Conservation (phyloP, 2,797 vertebrate species). For the Cephalopachus bancanus region DNA sequence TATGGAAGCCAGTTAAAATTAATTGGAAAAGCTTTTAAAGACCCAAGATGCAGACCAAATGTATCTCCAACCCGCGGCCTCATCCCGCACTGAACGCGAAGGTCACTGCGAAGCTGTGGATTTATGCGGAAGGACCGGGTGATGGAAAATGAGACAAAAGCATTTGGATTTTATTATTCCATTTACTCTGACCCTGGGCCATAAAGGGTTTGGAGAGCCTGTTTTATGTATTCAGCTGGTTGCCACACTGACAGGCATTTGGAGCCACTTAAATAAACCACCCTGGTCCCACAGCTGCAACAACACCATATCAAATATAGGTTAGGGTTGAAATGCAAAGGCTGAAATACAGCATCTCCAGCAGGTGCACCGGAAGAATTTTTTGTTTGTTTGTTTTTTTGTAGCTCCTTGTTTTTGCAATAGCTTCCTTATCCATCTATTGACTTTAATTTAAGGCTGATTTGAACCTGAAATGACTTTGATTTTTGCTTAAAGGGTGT, state of each 20-base stretch:
- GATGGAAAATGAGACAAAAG: conserved; percentile 99
- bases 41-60: conserved; percentile 92
- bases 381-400: conserved; percentile 64
- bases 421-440: conserved; percentile 77
- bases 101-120: conserved; percentile 95
- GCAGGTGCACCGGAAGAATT: conserved; percentile 94
- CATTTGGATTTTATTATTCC: conserved; percentile 99
- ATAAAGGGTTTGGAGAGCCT: conserved; percentile 99
- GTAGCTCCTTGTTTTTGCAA: conserved; percentile 81
- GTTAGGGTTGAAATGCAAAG: conserved; percentile 95
- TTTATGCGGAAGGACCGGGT: conserved; percentile 94
- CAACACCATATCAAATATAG: conserved; percentile 98
- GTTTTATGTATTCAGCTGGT: conserved; percentile 99
- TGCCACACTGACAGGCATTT: conserved; percentile 99
- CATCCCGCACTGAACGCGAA: conserved; percentile 92
- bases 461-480: conserved; percentile 54
- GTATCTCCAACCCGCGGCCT: conserved; percentile 89
- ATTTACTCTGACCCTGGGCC: conserved; percentile 98
- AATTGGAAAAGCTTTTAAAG: conserved; percentile 93
- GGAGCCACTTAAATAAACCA: conserved; percentile 99
- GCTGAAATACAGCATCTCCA: conserved; percentile 93
- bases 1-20: conserved; percentile 93
- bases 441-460: conserved; percentile 79
- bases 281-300: conserved; percentile 98
- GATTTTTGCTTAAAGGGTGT: not conserved